Conservation (phyloP, 2,797 vertebrate genomes). For the Acanthopagrus latus region DNA sequence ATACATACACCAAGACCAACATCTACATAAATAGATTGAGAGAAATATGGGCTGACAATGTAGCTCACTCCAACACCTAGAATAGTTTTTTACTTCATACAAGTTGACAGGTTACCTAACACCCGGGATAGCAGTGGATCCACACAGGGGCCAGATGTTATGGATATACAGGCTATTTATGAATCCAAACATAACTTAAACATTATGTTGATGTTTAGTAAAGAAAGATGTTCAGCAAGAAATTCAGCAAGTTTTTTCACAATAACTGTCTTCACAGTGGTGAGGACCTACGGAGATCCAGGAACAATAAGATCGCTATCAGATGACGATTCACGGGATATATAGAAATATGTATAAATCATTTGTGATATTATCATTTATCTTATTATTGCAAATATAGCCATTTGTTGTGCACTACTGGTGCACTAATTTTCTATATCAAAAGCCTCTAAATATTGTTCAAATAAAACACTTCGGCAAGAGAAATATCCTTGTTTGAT, state of each 20-base stretch:
- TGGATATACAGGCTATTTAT: neutral
- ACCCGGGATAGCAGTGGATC: constrained; percentile 7
- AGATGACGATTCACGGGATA: neutral
- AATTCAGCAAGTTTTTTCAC: neutral
- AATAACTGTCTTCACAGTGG: neutral
- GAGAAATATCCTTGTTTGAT: no score
- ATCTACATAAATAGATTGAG: constrained; percentile 16
- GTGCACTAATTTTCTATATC: no score
- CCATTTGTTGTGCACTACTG: no score
- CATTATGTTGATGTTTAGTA: neutral
- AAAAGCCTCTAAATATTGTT: no score
- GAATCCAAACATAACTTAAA: neutral
- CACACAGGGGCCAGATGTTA: neutral
- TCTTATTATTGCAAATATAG: no score
- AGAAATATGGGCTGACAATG: constrained; percentile 40
- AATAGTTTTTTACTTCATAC: constrained; percentile 30
- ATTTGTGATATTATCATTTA: no score
- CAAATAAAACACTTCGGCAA: no score
- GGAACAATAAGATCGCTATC: neutral
- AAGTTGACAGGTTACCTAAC: constrained; percentile 34
- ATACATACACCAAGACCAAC: constrained; percentile 6
- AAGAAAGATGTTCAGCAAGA: neutral
- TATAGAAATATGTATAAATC: no score
- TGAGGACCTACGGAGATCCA: neutral
- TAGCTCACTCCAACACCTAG: constrained; percentile 12